Conservation (phyloP, 1,140 invertebrate species). For the Tenebrio molitor region DNA sequence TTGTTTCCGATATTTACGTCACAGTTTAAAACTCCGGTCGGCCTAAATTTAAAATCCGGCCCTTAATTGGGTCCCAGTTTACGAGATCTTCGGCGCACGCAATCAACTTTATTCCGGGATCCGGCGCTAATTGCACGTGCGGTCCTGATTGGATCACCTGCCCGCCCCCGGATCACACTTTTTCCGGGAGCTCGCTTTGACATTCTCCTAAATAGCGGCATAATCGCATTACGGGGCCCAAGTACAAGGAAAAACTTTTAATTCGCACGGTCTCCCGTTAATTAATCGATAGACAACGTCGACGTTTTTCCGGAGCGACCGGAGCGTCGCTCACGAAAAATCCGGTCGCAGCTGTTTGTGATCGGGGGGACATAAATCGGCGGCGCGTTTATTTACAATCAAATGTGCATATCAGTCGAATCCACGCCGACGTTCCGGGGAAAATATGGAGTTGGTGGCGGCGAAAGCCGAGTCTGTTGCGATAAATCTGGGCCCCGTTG, state of each 20-base stretch:
- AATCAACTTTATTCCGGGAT: too few relatives aligned
- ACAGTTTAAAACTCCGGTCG: too few relatives aligned
- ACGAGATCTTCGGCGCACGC: too few relatives aligned
- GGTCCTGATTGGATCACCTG: slow-evolving; percentile 4
- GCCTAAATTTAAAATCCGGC: too few relatives aligned
- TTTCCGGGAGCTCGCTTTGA: slow-evolving; percentile 10
- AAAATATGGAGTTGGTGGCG: slow-evolving; percentile 14
- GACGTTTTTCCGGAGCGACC: background rate
- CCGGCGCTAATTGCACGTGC: slow-evolving; percentile 16
- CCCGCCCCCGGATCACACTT: slow-evolving; percentile 1
- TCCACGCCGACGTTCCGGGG: background rate
- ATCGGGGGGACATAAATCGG: background rate
- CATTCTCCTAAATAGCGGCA: background rate
- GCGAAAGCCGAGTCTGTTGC: background rate
- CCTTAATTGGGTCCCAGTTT: too few relatives aligned
- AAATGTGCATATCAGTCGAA: slow-evolving; percentile 23
- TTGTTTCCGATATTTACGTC: too few relatives aligned
- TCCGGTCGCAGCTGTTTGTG: background rate
- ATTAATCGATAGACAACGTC: slow-evolving; percentile 18
- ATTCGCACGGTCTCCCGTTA: background rate
- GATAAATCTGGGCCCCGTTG: slow-evolving; percentile 22
- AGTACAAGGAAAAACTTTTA: slow-evolving; percentile 18
- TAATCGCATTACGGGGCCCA: slow-evolving; percentile 13
- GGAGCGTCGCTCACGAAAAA: background rate
- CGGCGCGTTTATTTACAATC: slow-evolving; percentile 13